These are phyloP conservation scores for Gadopsis marmoratus DNA, from an alignment of 2,797 vertebrate species.

Conservation along the genomic window DNA sequence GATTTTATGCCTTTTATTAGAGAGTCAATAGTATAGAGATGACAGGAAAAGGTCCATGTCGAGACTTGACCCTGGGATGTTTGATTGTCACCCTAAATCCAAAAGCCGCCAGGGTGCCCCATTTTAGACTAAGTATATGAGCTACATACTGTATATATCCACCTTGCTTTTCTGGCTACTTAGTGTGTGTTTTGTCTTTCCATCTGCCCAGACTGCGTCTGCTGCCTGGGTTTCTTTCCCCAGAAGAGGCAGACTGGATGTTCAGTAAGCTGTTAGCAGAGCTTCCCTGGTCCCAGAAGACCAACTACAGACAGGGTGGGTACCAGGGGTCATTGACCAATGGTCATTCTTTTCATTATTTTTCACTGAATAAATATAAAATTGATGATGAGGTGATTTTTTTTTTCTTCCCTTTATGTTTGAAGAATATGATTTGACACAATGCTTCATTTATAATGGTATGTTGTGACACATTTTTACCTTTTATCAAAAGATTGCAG, in stretches of 20 bases:
- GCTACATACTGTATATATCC: neutral
- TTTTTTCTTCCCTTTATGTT: no score
- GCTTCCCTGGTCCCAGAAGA: slow-evolving; percentile 94
- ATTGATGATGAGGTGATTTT: no score
- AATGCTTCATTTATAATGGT: no score
- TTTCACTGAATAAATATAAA: no score
- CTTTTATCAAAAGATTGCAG: no score
- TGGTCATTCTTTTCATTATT: no score
- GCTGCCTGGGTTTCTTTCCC: slow-evolving; percentile 88
- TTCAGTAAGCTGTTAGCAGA: slow-evolving; percentile 90
- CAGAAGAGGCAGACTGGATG: slow-evolving; percentile 91
- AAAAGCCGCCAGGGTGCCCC: neutral
- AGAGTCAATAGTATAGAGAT: neutral
- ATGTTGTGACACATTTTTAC: no score
- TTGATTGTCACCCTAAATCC: neutral
- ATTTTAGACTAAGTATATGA: neutral
- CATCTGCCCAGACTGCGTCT: slow-evolving; percentile 84
- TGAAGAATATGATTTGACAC: no score
- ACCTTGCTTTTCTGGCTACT: neutral
- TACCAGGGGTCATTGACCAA: neutral
- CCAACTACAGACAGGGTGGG: slow-evolving; percentile 84
- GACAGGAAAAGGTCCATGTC: neutral
- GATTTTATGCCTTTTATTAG: neutral
- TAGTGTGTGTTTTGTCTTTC: slow-evolving; percentile 18
- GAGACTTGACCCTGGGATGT: neutral